phyloP scores from a whole-genome alignment of 2,113 vertebrate genomes.

The Elephantulus edwardii region DNA sequence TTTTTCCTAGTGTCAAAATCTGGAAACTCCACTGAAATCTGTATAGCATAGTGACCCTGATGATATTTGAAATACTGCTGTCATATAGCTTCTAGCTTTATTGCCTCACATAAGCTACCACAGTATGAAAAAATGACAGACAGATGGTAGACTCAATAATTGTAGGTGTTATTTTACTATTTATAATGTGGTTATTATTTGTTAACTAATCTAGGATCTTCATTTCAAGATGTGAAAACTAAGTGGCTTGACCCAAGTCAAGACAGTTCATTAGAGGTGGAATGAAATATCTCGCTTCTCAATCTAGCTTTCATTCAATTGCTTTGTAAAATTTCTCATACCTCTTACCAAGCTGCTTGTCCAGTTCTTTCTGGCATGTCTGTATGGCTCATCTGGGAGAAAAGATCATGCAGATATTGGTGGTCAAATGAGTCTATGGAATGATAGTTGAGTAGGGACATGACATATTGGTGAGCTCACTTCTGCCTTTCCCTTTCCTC shows the following conservation, averaged over 20 bases:
- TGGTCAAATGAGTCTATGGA: conserved; percentile 49
- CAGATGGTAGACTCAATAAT: not conserved
- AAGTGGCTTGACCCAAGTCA: not conserved
- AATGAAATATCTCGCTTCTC: not conserved
- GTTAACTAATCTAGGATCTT: not conserved
- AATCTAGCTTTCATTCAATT: conserved; percentile 35
- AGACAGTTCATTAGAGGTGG: not conserved
- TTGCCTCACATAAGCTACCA: not conserved
- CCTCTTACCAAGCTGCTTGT: conserved; percentile 62
- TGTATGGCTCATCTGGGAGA: not conserved
- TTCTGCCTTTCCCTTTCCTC: conserved; percentile 33
- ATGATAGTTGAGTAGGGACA: conserved; percentile 48
- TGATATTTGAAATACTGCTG: not conserved
- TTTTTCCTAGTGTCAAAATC: not conserved
- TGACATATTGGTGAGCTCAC: conserved; percentile 68
- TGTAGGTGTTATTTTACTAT: conserved; percentile 1
- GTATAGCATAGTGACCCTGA: not conserved
- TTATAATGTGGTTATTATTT: not conserved
- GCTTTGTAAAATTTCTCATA: conserved; percentile 61
- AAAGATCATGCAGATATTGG: conserved; percentile 13
- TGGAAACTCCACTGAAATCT: not conserved
- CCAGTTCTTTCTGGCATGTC: conserved; percentile 2
- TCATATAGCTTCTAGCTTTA: not conserved
- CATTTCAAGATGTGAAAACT: conserved; percentile 40
- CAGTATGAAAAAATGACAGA: not conserved